Evolutionary conservation across 2,888 invertebrate species (phyloP).

Genomic region (Idaea biselata): DNA sequence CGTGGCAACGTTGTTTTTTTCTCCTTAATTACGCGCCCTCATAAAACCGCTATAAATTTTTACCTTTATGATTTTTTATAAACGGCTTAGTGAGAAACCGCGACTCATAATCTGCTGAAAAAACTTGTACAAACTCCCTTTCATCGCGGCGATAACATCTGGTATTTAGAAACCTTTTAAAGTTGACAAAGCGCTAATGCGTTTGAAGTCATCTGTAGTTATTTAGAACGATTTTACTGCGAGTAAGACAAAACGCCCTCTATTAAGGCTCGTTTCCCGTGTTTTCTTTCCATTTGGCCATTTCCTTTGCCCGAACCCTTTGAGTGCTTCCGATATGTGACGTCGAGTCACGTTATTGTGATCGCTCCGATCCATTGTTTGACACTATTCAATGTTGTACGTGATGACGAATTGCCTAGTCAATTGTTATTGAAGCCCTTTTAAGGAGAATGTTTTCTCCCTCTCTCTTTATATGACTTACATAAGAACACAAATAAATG

Average conservation of each 20-base stretch:
- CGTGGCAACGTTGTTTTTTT: too few relatives aligned
- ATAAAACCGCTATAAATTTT: conserved; percentile 8
- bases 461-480: neutral
- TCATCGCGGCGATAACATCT: neutral
- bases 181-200: neutral
- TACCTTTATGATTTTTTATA: conserved; percentile 25
- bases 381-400: conserved; percentile 1
- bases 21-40: neutral
- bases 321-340: conserved; percentile 14
- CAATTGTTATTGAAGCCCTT: neutral
- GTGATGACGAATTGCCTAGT: neutral
- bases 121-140: neutral
- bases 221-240: neutral
- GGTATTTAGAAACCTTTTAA: neutral
- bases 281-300: conserved; percentile 50
- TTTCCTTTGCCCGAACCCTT: conserved; percentile 18
- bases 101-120: neutral
- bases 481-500: neutral
- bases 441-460: neutral
- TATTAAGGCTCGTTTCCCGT: conserved; percentile 44
- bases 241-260: conserved; percentile 36
- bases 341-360: conserved; percentile 6
- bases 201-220: neutral
- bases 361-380: conserved; percentile 2
- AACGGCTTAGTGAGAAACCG: neutral